Percentiles rank a stretch among this genome's conserved stretches.
These are phyloP conservation scores for Periphyllus acericola DNA, from an alignment of 2,888 invertebrate genomes.

Conservation along the genomic window DNA sequence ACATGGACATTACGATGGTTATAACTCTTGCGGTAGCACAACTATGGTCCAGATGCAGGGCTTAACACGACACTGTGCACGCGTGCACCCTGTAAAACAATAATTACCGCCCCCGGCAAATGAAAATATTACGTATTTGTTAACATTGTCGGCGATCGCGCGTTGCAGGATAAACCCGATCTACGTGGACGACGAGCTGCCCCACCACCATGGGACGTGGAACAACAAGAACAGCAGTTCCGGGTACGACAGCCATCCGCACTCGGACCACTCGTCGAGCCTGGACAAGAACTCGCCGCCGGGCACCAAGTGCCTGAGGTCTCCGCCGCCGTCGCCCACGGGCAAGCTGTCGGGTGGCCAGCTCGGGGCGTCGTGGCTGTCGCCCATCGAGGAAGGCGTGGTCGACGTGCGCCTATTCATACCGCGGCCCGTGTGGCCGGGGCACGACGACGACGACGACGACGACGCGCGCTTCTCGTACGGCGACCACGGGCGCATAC, in stretches of 20 bases:
- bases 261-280: conserved; percentile 46
- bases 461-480: no score
- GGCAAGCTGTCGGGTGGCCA: conserved; percentile 9
- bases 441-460: neutral
- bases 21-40: no score
- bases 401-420: neutral
- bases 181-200: conserved; percentile 54
- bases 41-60: no score
- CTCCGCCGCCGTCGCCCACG: conserved; percentile 41
- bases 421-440: conserved; percentile 11
- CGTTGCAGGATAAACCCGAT: conserved; percentile 55
- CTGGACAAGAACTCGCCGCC: conserved; percentile 46
- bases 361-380: conserved; percentile 18
- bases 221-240: conserved; percentile 48
- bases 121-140: no score
- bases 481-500: conserved; percentile 9
- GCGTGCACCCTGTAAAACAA: no score
- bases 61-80: no score
- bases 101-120: no score
- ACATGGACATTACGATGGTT: no score
- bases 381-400: neutral
- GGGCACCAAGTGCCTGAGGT: conserved; percentile 19
- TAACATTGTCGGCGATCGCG: no score
- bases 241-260: conserved; percentile 57
- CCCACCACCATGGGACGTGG: conserved; percentile 13